Evolutionary conservation across 2,113 vertebrate genomes (phyloP).

Genomic region (Beaufortia kweichowensis): DNA sequence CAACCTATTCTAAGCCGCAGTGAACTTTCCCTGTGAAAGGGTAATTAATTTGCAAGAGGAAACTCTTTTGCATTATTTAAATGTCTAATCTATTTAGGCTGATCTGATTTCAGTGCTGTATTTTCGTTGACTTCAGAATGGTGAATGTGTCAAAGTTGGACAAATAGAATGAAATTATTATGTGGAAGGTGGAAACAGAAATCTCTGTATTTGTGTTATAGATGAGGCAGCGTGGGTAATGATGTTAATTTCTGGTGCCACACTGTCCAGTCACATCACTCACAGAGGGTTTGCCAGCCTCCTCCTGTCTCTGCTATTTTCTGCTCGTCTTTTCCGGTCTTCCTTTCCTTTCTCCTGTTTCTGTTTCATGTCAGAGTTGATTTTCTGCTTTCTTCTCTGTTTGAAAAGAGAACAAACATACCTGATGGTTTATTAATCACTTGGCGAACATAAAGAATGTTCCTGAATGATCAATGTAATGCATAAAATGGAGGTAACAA

Average conservation of each 20-base stretch:
- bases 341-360: not conserved
- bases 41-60: conserved; percentile 49
- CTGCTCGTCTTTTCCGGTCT: not conserved
- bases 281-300: conserved; percentile 18
- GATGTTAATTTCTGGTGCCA: conserved; percentile 33
- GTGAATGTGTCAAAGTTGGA: conserved; percentile 14
- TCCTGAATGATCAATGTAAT: conserved; percentile 37
- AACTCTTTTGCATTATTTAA: conserved; percentile 47
- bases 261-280: conserved; percentile 43
- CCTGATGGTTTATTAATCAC: conserved; percentile 50
- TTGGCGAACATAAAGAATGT: conserved; percentile 36
- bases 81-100: conserved; percentile 41
- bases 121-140: not conserved
- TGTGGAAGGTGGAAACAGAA: not conserved
- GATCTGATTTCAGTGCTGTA: conserved; percentile 17
- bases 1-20: conserved; percentile 40
- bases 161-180: not conserved
- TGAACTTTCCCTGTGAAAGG: conserved; percentile 45
- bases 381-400: conserved; percentile 16
- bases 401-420: conserved; percentile 48
- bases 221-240: conserved; percentile 15
- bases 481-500: conserved; percentile 57
- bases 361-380: conserved; percentile 34
- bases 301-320: not conserved
- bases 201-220: conserved; percentile 8